Conservation (phyloP, 2,888 invertebrate species). For the Nowickia ferox region DNA sequence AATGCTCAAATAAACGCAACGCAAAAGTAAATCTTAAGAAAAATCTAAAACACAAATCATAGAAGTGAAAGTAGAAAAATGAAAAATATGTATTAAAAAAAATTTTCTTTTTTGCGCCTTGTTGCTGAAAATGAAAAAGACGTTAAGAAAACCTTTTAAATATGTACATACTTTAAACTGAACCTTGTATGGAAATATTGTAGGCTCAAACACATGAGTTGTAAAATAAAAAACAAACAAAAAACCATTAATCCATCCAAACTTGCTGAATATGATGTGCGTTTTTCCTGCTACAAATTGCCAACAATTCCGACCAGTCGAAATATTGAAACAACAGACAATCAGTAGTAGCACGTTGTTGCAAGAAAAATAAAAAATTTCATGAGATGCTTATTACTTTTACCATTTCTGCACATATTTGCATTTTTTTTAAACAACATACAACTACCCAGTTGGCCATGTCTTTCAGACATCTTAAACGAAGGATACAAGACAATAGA, state of each 20-base stretch:
- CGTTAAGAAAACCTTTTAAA: conserved; percentile 27
- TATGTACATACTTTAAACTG: neutral
- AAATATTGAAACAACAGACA: neutral
- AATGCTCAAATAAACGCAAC: conserved; percentile 24
- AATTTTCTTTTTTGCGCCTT: conserved; percentile 13
- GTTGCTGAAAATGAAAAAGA: neutral
- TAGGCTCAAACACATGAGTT: conserved; percentile 26
- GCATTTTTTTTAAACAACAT: conserved; percentile 21
- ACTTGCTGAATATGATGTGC: conserved; percentile 12
- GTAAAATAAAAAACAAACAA: neutral
- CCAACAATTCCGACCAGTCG: conserved; percentile 6
- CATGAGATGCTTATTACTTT: conserved; percentile 47
- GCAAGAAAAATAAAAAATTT: neutral
- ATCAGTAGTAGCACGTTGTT: conserved; percentile 23
- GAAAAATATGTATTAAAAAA: neutral
- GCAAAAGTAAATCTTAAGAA: conserved; percentile 34
- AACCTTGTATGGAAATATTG: conserved; percentile 16
- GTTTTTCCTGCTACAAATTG: conserved; percentile 55
- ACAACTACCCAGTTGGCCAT: too few species aligned
- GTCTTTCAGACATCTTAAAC: too few species aligned
- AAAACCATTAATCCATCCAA: neutral
- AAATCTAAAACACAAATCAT: conserved; percentile 32
- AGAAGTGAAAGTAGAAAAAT: conserved; percentile 63
- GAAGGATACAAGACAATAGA: too few species aligned
- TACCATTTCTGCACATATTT: conserved; percentile 37